Percentiles rank a stretch among this genome's conserved stretches.
phyloP scores from a whole-genome alignment of 2,888 invertebrate species.

The Acleris sparsana region DNA sequence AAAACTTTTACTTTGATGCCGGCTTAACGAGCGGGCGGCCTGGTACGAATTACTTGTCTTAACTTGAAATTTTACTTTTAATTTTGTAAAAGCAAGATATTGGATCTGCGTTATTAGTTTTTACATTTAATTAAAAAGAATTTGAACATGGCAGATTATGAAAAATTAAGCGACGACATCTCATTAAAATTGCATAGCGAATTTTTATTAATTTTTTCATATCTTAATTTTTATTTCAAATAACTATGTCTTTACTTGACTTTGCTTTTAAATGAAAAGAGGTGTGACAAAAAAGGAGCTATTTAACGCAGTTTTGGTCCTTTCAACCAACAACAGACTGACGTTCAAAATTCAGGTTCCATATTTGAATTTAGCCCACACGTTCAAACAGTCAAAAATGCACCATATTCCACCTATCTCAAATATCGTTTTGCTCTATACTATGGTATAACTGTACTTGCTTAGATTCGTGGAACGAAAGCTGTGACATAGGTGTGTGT shows the following conservation, averaged over 20 bases:
- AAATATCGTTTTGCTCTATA: not conserved
- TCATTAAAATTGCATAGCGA: too few species aligned
- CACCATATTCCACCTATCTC: not conserved
- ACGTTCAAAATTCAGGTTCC: not conserved
- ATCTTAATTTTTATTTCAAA: too few species aligned
- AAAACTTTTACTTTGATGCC: constrained; percentile 33
- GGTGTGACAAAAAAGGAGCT: too few species aligned
- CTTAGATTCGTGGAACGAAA: not conserved
- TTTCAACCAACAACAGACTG: too few species aligned
- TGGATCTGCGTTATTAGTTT: constrained; percentile 13
- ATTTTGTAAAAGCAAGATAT: constrained; percentile 16
- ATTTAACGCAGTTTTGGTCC: too few species aligned
- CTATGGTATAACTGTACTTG: not conserved
- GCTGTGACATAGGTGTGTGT: not conserved
- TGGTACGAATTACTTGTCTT: constrained; percentile 11
- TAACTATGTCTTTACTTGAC: too few species aligned
- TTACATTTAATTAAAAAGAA: not conserved
- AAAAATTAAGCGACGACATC: not conserved
- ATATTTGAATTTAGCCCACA: not conserved
- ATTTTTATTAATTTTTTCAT: too few species aligned
- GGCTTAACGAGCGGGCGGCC: constrained; percentile 1
- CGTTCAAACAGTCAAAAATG: not conserved
- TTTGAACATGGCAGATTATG: not conserved
- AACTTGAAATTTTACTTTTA: constrained; percentile 19
- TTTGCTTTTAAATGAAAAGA: too few species aligned